Percentiles rank a stretch among this genome's conserved stretches.
Evolutionary conservation across 1,140 invertebrate genomes (phyloP).

Genomic region (Neotoxoptera formosana): DNA sequence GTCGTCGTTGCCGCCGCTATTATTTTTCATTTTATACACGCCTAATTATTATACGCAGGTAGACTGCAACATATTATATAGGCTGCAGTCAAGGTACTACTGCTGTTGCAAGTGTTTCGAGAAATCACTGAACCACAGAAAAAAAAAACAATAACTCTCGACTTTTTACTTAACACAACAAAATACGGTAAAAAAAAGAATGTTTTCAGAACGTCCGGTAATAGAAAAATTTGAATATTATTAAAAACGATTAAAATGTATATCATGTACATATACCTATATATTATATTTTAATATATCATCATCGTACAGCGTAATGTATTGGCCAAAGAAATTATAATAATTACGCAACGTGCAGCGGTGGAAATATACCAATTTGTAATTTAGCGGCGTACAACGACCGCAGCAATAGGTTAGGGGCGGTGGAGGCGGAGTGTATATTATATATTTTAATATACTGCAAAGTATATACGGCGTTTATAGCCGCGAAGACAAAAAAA

Average conservation of each 20-base stretch:
- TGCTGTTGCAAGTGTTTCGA: constrained; percentile 5
- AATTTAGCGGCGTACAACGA: background rate
- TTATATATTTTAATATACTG: background rate
- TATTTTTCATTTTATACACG: constrained; percentile 45
- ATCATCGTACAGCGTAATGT: background rate
- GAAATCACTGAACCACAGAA: constrained; percentile 33
- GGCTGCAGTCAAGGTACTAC: background rate
- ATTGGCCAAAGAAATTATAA: constrained; percentile 16
- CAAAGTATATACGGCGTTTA: background rate
- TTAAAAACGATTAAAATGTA: constrained; percentile 31
- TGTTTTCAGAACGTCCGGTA: constrained; percentile 12
- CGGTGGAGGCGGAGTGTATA: too few species aligned
- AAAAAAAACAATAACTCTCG: constrained; percentile 31
- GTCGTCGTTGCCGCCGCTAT: background rate
- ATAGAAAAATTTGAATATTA: constrained; percentile 19
- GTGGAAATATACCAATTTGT: background rate
- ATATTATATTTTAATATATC: background rate
- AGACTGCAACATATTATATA: background rate
- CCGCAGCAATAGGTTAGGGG: background rate
- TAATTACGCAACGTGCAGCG: background rate
- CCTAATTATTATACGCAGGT: constrained; percentile 36
- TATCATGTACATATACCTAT: background rate
- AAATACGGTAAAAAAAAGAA: constrained; percentile 1
- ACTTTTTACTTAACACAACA: background rate
- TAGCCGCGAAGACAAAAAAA: background rate